These are phyloP conservation scores for Falco punctatus DNA, from an alignment of 2,113 vertebrate genomes.

Conservation along the genomic window DNA sequence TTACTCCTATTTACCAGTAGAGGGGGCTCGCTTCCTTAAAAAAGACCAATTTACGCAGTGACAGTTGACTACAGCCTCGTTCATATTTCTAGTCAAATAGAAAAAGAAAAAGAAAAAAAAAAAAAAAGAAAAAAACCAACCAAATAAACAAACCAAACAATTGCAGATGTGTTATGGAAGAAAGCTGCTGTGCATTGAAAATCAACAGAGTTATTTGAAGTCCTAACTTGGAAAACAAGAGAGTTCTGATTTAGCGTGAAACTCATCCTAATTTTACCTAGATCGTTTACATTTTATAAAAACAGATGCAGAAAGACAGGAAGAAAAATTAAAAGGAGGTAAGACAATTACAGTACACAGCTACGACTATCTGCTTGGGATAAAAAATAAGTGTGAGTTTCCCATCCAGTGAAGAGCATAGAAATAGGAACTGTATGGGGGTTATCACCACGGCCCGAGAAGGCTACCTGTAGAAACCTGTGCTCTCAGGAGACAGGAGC, in stretches of 20 bases:
- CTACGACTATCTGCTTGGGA: neutral
- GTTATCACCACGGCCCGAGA: rapidly evolving
- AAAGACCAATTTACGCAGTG: neutral
- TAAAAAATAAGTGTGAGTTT: neutral
- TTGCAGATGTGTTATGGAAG: neutral
- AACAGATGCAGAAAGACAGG: neutral
- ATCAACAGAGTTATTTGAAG: neutral
- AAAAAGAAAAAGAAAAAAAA: neutral
- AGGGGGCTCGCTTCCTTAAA: slow-evolving; percentile 23
- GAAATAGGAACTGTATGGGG: neutral
- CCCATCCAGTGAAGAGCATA: neutral
- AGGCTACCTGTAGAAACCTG: rapidly evolving
- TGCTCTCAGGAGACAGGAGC: neutral
- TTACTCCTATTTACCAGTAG: slow-evolving; percentile 14
- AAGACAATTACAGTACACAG: neutral
- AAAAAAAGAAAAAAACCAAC: too few relatives aligned
- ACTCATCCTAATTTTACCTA: neutral
- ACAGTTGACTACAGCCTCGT: neutral
- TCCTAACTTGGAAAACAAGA: neutral
- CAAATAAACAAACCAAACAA: neutral
- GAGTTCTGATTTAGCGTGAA: neutral
- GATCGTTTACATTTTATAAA: neutral
- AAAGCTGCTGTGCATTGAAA: neutral
- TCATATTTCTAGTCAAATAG: neutral
- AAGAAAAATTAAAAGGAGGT: neutral